Evolutionary conservation across 2,113 vertebrate genomes (phyloP), one percentile per base, ranked within the genome.

Genomic region (Microcebus ravelobensis): DNA sequence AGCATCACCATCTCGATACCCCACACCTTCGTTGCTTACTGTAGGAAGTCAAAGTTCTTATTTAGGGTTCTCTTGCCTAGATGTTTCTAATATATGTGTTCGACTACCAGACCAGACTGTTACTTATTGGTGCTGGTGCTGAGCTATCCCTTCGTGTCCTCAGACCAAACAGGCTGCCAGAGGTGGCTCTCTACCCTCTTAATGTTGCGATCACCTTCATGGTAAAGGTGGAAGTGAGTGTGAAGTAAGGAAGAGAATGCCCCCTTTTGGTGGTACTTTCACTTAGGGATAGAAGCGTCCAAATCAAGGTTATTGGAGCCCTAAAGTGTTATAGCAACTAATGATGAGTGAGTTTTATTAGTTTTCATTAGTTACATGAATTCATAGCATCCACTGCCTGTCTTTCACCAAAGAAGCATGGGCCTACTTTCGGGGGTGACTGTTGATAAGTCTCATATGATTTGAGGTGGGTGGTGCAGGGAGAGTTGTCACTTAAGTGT

Each of bases 401-500:
- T 18, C 52, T 77, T 57, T 50, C 67, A 94, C 36, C 80, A 76
- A 45, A 86, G 74, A 93, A 45, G 3, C 50, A 6, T 1, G 48
- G 50, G 18, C 29, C 67, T 65, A 11, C 65, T 1, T 81, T 55
- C 65, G 25, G n/a, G 21, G 11, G 21, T 27, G 34, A 73, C 36
- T 21, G 18, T 7, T 36, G 65, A 21, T 27, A 55, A 82, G 45
- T 81, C 45, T 59, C 59, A 14, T 10, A 2, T 25, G 20, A 42
- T 29, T 15, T 77, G 87, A 90, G 39, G 14, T 68, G 31, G 8
- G 14, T n/a, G n/a, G 45, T 1, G 12, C 14, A 57, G 29, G 79
- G 20, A 79, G 57, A 11, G 34, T 0, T 52, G 76, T 71, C 61
- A 57, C 98, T 94, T 77, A 99, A 0, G 52, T 55, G 52, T 76